phyloP scores from a whole-genome alignment of 2,113 vertebrate species.

The Monopterus albus region DNA sequence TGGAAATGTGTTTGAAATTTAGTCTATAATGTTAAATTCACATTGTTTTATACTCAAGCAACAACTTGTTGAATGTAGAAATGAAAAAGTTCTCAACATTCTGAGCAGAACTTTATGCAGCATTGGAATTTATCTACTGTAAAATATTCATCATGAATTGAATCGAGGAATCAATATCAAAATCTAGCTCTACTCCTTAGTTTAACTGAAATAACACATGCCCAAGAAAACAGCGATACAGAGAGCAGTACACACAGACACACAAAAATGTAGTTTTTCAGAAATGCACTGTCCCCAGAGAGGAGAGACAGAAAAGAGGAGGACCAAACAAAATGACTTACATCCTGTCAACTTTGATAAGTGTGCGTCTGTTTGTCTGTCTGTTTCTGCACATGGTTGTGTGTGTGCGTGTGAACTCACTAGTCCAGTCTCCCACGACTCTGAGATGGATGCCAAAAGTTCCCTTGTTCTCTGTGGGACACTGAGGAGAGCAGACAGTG shows the following conservation, averaged over 20 bases:
- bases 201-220: not conserved
- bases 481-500: constrained; percentile 84
- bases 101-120: too few species aligned
- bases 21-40: too few species aligned
- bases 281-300: constrained; percentile 34
- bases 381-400: not conserved
- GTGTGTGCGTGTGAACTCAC: constrained; percentile 79
- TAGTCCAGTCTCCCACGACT: constrained; percentile 98
- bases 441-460: constrained; percentile 96
- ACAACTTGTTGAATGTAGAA: too few species aligned
- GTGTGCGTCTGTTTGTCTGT: not conserved
- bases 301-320: constrained; percentile 8
- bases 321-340: constrained; percentile 34
- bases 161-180: too few species aligned
- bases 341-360: constrained; percentile 22
- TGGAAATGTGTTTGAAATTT: too few species aligned
- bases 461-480: constrained; percentile 91
- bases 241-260: constrained; percentile 3
- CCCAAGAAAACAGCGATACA: too few species aligned
- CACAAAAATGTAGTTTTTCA: not conserved
- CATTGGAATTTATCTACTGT: too few species aligned
- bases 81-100: too few species aligned
- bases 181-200: too few species aligned
- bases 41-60: too few species aligned
- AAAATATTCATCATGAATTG: too few species aligned